Evolutionary conservation across 1,140 invertebrate species (phyloP).

Genomic region (Drosophila truncata): DNA sequence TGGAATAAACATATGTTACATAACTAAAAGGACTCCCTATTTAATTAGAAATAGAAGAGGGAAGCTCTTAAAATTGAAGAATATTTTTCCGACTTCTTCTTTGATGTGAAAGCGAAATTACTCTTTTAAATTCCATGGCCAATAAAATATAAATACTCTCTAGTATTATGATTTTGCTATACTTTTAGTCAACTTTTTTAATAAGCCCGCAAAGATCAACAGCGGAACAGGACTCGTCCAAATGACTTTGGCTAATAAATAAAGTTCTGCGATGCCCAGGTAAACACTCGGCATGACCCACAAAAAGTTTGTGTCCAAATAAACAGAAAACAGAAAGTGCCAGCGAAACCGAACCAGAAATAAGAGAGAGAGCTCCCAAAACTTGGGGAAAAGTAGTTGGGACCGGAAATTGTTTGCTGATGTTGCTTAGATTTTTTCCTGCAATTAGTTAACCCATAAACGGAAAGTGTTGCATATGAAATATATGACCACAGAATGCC

Average conservation of each 20-base stretch:
- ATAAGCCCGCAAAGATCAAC: constrained; percentile 46
- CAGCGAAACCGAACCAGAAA: constrained; percentile 15
- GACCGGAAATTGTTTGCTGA: constrained; percentile 35
- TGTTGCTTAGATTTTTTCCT: constrained; percentile 45
- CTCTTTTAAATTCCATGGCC: background rate
- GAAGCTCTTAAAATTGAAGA: too few species aligned
- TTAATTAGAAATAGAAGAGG: constrained; percentile 7
- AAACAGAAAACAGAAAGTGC: constrained; percentile 24
- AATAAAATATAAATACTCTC: constrained; percentile 9
- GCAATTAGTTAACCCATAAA: constrained; percentile 53
- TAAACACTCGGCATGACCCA: constrained; percentile 49
- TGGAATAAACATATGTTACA: background rate
- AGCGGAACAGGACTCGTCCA: constrained; percentile 22
- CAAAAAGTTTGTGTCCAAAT: constrained; percentile 47
- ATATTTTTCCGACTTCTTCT: background rate
- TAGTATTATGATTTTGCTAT: constrained; percentile 29
- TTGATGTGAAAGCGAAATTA: background rate
- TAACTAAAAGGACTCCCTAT: background rate
- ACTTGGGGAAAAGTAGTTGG: constrained; percentile 16
- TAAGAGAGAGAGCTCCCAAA: constrained; percentile 12
- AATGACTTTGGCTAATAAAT: constrained; percentile 57
- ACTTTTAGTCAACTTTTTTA: constrained; percentile 44
- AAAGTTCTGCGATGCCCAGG: constrained; percentile 39
- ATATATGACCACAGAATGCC: constrained; percentile 39
- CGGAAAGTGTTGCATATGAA: constrained; percentile 47